Evolutionary conservation across 2,113 vertebrate species (phyloP).

Genomic region (Butorides virescens): DNA sequence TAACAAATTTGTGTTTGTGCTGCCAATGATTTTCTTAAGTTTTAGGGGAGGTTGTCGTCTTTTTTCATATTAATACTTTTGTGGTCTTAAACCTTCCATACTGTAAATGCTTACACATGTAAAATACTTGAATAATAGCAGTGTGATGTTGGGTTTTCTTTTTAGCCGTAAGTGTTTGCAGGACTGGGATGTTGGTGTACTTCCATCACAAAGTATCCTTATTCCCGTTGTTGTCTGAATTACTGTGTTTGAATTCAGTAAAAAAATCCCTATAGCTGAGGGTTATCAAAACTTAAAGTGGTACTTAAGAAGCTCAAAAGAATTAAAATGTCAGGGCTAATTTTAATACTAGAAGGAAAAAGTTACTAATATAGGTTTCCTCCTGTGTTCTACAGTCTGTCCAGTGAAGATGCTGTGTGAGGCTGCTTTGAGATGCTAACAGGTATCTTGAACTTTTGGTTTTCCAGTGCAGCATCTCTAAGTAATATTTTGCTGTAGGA

Average conservation of each 20-base stretch:
- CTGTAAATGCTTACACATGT: constrained; percentile 13
- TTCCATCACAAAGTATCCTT: constrained; percentile 41
- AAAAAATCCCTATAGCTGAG: constrained; percentile 35
- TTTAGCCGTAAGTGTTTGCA: constrained; percentile 22
- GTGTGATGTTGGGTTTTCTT: constrained; percentile 12
- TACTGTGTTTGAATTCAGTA: constrained; percentile 32
- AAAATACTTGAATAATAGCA: not conserved
- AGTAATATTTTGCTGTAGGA: constrained; percentile 66
- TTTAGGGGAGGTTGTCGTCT: not conserved
- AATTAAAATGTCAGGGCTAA: constrained; percentile 61
- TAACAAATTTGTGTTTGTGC: constrained; percentile 20
- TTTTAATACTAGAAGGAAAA: constrained; percentile 63
- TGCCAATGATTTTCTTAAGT: not conserved
- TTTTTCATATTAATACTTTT: not conserved
- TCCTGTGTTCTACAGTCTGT: constrained; percentile 71
- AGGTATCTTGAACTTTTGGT: constrained; percentile 70
- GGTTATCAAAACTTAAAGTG: constrained; percentile 29
- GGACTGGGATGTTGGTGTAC: constrained; percentile 49
- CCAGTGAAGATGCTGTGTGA: constrained; percentile 72
- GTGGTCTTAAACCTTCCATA: not conserved
- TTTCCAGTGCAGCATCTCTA: constrained; percentile 69
- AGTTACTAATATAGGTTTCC: constrained; percentile 71
- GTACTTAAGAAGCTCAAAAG: constrained; percentile 39
- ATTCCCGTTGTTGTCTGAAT: constrained; percentile 29
- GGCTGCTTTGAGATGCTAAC: constrained; percentile 70